A percentile compares a stretch with the other conserved stretches of the same genome.
Conservation (phyloP, 2,113 vertebrate genomes). For the Motacilla tschutschensis region DNA sequence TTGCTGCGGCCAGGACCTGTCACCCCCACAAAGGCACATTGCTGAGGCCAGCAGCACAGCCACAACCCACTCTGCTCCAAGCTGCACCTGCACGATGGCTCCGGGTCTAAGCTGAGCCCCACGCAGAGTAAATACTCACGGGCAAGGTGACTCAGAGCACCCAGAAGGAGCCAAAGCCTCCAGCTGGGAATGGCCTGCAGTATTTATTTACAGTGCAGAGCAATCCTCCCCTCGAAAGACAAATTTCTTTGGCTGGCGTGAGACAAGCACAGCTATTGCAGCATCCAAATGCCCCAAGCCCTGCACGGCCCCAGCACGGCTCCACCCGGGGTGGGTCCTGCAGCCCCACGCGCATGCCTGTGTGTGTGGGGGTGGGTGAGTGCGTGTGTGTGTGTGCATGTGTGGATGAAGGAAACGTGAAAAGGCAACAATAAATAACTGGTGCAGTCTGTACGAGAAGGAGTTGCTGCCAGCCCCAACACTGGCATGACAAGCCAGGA, state of each 20-base stretch:
- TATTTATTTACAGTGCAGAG: conserved; percentile 39
- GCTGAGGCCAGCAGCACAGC: conserved; percentile 54
- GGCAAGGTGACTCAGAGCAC: conserved; percentile 50
- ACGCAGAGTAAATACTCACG: conserved; percentile 28
- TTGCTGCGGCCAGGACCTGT: neutral
- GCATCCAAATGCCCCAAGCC: conserved; percentile 29
- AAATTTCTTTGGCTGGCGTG: conserved; percentile 79
- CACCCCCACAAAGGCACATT: conserved; percentile 63
- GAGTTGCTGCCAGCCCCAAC: conserved; percentile 12
- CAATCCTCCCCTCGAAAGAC: conserved; percentile 25
- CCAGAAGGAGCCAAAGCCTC: conserved; percentile 38
- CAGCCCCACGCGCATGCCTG: conserved; percentile 35
- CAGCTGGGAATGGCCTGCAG: conserved; percentile 23
- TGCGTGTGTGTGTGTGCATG: conserved; percentile 24
- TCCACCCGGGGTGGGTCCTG: conserved; percentile 44
- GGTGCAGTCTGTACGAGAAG: conserved; percentile 75
- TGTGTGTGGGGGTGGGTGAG: neutral
- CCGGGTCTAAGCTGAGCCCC: neutral
- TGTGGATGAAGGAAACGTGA: conserved; percentile 76
- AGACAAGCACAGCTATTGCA: conserved; percentile 68
- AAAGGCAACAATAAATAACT: conserved; percentile 99
- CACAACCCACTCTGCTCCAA: neutral
- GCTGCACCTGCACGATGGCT: neutral
- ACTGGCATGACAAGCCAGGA: neutral
- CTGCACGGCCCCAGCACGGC: conserved; percentile 55